Percentiles rank a stretch among this genome's conserved stretches.
Evolutionary conservation across 2,797 vertebrate genomes (phyloP).

Genomic region (Sandelia bainsii): DNA sequence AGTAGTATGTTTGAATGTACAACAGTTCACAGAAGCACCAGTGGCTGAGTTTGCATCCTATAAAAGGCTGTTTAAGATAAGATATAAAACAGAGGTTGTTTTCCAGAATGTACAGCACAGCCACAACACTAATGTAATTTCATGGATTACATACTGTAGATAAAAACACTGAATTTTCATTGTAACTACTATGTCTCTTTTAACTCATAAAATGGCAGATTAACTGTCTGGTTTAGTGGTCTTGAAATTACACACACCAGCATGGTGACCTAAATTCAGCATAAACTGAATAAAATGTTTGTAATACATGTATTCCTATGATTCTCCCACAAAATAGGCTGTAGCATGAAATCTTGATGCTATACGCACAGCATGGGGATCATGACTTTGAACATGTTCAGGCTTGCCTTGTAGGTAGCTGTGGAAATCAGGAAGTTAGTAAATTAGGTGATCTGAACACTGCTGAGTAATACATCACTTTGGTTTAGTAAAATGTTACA

Average conservation of each 20-base stretch:
- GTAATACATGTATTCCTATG: not conserved
- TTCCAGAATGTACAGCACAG: not conserved
- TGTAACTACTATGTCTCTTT: not conserved
- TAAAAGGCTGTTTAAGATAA: conserved; percentile 39
- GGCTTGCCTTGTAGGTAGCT: conserved; percentile 1
- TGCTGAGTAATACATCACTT: not conserved
- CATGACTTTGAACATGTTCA: conserved; percentile 25
- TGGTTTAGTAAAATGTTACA: not conserved
- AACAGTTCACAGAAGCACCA: conserved; percentile 16
- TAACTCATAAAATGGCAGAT: not conserved
- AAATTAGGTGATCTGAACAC: conserved; percentile 17
- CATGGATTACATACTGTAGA: not conserved
- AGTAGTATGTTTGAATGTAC: not conserved
- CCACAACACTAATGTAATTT: not conserved
- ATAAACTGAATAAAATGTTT: not conserved
- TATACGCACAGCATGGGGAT: not conserved
- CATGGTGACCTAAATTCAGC: not conserved
- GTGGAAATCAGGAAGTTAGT: conserved; percentile 10
- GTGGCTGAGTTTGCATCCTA: conserved; percentile 8
- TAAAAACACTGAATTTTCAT: not conserved
- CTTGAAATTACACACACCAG: not conserved
- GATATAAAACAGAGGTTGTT: conserved; percentile 29
- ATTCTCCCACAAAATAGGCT: not conserved
- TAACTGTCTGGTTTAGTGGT: not conserved
- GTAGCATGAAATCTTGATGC: not conserved